phyloP scores from a whole-genome alignment of 2,888 invertebrate species.

The Nephrotoma appendiculata region DNA sequence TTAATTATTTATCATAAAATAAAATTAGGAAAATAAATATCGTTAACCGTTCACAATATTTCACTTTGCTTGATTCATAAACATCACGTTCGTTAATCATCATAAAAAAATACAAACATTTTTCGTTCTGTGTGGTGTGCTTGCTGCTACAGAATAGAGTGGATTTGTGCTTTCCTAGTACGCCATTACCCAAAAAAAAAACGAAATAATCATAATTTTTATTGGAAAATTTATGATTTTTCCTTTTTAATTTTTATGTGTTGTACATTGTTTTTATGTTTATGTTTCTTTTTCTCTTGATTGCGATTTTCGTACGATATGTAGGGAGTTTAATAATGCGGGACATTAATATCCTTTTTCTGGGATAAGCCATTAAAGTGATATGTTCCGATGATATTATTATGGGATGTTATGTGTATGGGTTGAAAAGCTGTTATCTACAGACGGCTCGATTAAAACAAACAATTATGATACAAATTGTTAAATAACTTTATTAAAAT shows the following conservation, averaged over 20 bases:
- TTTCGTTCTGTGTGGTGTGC: not conserved
- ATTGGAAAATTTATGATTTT: not conserved
- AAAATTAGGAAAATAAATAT: not conserved
- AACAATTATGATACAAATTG: not conserved
- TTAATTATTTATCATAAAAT: not conserved
- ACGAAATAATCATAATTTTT: not conserved
- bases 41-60: not conserved
- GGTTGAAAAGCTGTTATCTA: not conserved
- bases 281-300: not conserved
- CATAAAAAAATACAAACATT: not conserved
- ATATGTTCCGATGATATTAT: not conserved
- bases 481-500: not conserved
- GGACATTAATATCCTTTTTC: not conserved
- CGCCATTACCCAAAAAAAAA: not conserved
- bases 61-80: not conserved
- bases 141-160: not conserved
- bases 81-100: not conserved
- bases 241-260: not conserved
- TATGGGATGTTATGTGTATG: not conserved
- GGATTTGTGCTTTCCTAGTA: not conserved
- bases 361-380: not conserved
- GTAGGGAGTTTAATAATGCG: not conserved
- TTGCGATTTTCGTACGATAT: not conserved
- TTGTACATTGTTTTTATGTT: not conserved
- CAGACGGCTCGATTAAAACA: not conserved